phyloP scores from a whole-genome alignment of 2,888 invertebrate genomes.

The Podabrus alpinus region DNA sequence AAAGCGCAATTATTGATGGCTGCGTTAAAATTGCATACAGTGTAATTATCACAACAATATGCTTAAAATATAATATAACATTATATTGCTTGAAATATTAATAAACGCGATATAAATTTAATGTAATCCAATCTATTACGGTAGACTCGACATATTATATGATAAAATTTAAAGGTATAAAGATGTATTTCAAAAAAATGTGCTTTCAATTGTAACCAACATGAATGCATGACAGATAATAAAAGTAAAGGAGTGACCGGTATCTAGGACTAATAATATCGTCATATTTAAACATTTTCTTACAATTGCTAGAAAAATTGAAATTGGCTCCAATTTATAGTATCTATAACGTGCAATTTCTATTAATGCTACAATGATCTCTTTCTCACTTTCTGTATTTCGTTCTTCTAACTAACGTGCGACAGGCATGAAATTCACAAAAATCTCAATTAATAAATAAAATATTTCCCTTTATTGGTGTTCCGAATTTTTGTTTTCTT shows the following conservation, averaged over 20 bases:
- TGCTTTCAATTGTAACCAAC: not conserved
- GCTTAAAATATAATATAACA: not conserved
- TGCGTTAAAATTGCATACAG: not conserved
- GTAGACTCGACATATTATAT: too few species aligned
- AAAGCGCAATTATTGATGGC: constrained; percentile 7
- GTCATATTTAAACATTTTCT: not conserved
- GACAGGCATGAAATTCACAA: not conserved
- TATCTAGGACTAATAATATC: not conserved
- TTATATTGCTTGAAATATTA: not conserved
- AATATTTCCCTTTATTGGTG: not conserved
- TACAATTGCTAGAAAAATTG: not conserved
- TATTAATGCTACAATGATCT: not conserved
- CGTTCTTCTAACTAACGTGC: not conserved
- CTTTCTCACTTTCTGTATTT: not conserved
- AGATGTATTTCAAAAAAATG: too few species aligned
- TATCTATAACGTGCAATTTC: too few species aligned
- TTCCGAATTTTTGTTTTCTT: not conserved
- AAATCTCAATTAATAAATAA: not conserved
- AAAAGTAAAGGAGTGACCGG: not conserved
- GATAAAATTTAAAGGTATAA: not conserved
- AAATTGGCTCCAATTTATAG: too few species aligned
- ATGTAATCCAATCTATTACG: not conserved
- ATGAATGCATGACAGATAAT: not conserved
- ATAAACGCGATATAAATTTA: not conserved
- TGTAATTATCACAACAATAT: not conserved